These are phyloP conservation scores for Leptoclinus maculatus DNA, from an alignment of 2,797 vertebrate species.

Conservation along the genomic window DNA sequence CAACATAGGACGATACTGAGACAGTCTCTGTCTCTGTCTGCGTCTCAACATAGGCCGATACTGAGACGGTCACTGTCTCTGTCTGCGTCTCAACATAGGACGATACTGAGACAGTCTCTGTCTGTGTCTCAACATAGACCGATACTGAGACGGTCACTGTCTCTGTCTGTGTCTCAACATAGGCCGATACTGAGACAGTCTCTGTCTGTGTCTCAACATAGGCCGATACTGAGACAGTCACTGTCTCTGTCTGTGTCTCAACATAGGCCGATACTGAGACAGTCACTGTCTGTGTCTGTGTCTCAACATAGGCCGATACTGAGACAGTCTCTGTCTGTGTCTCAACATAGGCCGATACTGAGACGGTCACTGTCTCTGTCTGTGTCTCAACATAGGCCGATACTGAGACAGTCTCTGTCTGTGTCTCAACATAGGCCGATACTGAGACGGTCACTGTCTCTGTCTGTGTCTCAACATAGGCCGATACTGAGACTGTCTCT, in stretches of 20 bases:
- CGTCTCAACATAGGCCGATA: no score
- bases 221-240: constrained; percentile 22
- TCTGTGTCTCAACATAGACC: no score
- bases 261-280: constrained; percentile 31
- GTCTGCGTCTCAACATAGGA: no score
- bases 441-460: constrained; percentile 27
- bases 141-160: constrained; percentile 17
- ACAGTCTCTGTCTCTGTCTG: constrained; percentile 17
- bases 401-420: constrained; percentile 25
- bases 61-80: constrained; percentile 26
- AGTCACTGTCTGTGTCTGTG: constrained; percentile 20
- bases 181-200: constrained; percentile 24
- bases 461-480: no score
- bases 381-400: no score
- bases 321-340: constrained; percentile 29
- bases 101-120: constrained; percentile 14
- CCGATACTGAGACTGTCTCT: constrained; percentile 18
- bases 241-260: no score
- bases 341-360: constrained; percentile 26
- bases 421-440: no score
- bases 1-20: constrained; percentile 30
- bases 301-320: constrained; percentile 23
- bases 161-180: no score
- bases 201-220: no score
- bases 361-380: constrained; percentile 22